phyloP scores from a whole-genome alignment of 2,797 vertebrate genomes.

The Sciurus carolinensis region DNA sequence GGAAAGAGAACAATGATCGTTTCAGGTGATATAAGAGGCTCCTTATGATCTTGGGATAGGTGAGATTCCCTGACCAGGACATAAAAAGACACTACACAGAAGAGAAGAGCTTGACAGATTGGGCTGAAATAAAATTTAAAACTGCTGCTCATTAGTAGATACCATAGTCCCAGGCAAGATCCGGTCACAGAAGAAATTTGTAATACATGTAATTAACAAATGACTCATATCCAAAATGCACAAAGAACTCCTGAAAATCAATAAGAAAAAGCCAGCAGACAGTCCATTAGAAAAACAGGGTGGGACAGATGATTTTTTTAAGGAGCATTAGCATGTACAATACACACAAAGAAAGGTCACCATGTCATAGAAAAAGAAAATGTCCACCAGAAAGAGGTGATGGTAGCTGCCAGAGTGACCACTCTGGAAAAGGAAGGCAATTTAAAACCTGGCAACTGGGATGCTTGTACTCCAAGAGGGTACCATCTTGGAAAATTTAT shows the following conservation, averaged over 20 bases:
- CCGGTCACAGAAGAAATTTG: neutral
- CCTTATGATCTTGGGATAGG: neutral
- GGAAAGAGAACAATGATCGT: rapidly evolving
- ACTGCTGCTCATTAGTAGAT: neutral
- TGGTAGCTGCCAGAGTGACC: too few relatives aligned
- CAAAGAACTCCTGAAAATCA: neutral
- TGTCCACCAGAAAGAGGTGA: too few relatives aligned
- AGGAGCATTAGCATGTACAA: neutral
- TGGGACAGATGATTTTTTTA: neutral
- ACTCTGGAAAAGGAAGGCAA: too few relatives aligned
- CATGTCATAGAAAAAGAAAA: too few relatives aligned
- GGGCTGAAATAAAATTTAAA: neutral
- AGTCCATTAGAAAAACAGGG: neutral
- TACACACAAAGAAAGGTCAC: too few relatives aligned
- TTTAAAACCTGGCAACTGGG: too few relatives aligned
- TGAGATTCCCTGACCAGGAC: neutral
- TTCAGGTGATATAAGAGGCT: rapidly evolving
- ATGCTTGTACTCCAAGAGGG: too few relatives aligned
- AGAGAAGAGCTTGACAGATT: neutral
- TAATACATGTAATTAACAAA: rapidly evolving
- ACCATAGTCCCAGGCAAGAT: neutral
- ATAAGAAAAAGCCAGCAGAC: neutral
- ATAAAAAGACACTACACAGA: too few relatives aligned
- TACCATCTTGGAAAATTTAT: too few relatives aligned
- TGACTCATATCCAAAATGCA: neutral